Conservation (phyloP, 2,888 invertebrate species). For the Euphydryas editha region DNA sequence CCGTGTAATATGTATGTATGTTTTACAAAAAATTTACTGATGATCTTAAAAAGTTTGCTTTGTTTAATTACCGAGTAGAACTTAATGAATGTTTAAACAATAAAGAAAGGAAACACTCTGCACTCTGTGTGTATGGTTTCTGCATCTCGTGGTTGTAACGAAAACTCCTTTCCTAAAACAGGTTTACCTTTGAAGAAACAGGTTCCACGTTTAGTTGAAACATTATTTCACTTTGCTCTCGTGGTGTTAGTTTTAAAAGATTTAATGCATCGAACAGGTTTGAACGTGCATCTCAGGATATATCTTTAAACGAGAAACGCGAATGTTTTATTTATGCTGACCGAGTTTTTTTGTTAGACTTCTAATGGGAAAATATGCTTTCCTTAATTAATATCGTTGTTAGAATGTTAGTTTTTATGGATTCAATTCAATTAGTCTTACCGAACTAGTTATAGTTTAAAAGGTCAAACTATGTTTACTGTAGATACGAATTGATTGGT, state of each 20-base stretch:
- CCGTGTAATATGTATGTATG: no score
- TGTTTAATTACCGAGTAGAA: no score
- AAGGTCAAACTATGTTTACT: background rate
- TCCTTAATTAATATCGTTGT: no score
- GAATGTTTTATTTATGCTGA: constrained; percentile 16
- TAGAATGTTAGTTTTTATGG: no score
- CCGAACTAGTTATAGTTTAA: background rate
- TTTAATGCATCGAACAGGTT: constrained; percentile 36
- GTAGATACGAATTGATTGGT: background rate
- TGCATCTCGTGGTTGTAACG: constrained; percentile 29
- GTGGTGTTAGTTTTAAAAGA: constrained; percentile 37
- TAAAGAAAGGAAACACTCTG: no score
- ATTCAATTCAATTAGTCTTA: no score
- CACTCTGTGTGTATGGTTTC: constrained; percentile 8
- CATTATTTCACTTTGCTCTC: constrained; percentile 40
- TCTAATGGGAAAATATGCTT: no score
- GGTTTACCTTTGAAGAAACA: constrained; percentile 35
- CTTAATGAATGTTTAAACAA: no score
- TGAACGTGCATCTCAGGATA: constrained; percentile 18
- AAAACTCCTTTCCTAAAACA: constrained; percentile 43
- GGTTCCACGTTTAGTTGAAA: constrained; percentile 36
- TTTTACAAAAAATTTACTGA: no score
- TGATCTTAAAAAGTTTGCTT: no score
- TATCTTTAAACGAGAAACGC: constrained; percentile 14
- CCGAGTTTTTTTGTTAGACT: background rate